Base-by-base conservation (phyloP, 2,888 invertebrate genomes). In the Drosophila mimica region DNA sequence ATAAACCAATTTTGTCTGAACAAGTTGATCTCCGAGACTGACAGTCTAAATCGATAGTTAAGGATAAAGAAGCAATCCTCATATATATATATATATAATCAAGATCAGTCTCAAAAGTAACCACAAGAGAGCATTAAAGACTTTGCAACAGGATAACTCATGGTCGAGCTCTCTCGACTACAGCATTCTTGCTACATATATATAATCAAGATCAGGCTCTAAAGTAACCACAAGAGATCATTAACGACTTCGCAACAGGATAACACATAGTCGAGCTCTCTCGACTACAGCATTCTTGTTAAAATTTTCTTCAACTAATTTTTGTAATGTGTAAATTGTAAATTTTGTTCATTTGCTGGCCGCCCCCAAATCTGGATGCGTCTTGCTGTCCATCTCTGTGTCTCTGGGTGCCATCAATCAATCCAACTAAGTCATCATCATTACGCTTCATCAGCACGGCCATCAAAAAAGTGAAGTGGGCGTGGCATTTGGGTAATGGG, bases 381-480 rank as follows among this genome's bases (percentile, higher is more conserved):
- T 25, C 15, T 28, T 0, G 11, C 28, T 13, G 30, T 15, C 30
- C 20, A 56, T 43, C 40, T 17, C 30, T 25, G 59, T 43, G 46
- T 17, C 28, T 43, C 25, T 34, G 53, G 38, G 62, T 33, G 54
- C 70, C 52, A 81, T 83, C 84, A 78, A 87, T 85, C 89, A 89
- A 79, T 67, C 67, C 13, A 69, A 67, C 53, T 67, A 70, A 82
- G 68, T 78, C 76, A 89, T 84, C 88, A 89, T 85, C 89, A 85
- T 89, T 89, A 89, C 72, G 85, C 74, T 83, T 72, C 88, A 78
- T 78, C 85, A 74, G 69, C 74, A 53, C 33, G 11, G 17, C 51
- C 68, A 71, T 61, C 62, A 57, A 40, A 34, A 46, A 48, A 25
- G 25, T 3, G 25, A 31, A 17, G 53, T 69, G 81, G 81, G 78